These are phyloP conservation scores for Amblyteles armatorius DNA, from an alignment of 2,888 invertebrate genomes.

Conservation along the genomic window DNA sequence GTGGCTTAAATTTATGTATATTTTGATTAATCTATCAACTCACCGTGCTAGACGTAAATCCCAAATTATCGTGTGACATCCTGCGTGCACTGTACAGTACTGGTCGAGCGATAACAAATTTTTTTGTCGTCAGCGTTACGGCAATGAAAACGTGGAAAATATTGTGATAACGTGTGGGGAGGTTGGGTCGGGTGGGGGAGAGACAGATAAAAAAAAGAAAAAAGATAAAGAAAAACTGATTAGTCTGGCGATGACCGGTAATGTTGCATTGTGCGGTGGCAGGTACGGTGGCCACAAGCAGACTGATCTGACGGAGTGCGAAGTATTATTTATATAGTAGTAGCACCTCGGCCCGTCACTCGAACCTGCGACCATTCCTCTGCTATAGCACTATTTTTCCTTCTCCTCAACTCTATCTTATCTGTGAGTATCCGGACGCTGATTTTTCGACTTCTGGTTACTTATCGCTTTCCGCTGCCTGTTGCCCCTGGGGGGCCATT, in stretches of 20 bases:
- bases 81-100: constrained; percentile 49
- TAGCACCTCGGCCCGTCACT: constrained; percentile 61
- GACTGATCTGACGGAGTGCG: constrained; percentile 81
- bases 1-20: not conserved
- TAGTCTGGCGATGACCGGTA: constrained; percentile 63
- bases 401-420: constrained; percentile 24
- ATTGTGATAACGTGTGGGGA: not conserved
- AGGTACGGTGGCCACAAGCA: constrained; percentile 82
- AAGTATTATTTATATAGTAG: constrained; percentile 83
- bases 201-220: constrained; percentile 16
- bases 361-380: constrained; percentile 60
- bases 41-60: constrained; percentile 82
- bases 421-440: not conserved
- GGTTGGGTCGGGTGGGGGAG: not conserved
- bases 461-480: not conserved
- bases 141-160: not conserved
- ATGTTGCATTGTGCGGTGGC: constrained; percentile 75
- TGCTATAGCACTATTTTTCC: constrained; percentile 2
- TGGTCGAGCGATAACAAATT: constrained; percentile 1
- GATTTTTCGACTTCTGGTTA: constrained; percentile 4
- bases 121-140: not conserved
- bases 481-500: no score
- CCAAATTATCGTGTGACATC: constrained; percentile 82
- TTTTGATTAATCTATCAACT: constrained; percentile 66
- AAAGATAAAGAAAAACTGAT: constrained; percentile 3